Conservation (phyloP, 2,797 vertebrate species). For the Aplochiton taeniatus region DNA sequence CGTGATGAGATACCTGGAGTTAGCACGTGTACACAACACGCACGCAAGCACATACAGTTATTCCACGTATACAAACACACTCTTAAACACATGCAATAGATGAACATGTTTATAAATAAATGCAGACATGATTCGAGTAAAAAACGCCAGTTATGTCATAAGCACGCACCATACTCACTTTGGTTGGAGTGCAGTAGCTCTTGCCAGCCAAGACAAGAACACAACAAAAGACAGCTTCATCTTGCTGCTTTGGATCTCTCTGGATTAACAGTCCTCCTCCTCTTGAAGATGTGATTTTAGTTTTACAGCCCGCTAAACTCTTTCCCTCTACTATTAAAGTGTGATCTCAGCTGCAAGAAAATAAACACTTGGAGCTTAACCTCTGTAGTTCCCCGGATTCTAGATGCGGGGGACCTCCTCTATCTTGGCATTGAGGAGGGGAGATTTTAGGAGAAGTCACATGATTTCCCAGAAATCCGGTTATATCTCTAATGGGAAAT, state of each 20-base stretch:
- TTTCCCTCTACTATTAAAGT: no score
- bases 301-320: no score
- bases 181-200: slow-evolving; percentile 48
- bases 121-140: no score
- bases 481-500: background rate
- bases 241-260: background rate
- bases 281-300: no score
- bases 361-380: background rate
- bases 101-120: no score
- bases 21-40: background rate
- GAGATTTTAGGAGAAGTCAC: slow-evolving; percentile 32
- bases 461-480: slow-evolving; percentile 54
- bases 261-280: background rate
- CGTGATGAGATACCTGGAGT: slow-evolving; percentile 64
- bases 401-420: background rate
- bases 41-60: background rate
- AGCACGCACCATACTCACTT: slow-evolving; percentile 58
- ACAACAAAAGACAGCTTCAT: slow-evolving; percentile 48
- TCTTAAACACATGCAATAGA: no score
- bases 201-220: slow-evolving; percentile 31
- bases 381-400: background rate
- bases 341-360: background rate
- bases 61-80: background rate
- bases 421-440: slow-evolving; percentile 19
- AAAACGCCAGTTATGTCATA: background rate